Evolutionary conservation across 1,140 invertebrate genomes (phyloP).

Genomic region (Cyphomyrmex costatus): DNA sequence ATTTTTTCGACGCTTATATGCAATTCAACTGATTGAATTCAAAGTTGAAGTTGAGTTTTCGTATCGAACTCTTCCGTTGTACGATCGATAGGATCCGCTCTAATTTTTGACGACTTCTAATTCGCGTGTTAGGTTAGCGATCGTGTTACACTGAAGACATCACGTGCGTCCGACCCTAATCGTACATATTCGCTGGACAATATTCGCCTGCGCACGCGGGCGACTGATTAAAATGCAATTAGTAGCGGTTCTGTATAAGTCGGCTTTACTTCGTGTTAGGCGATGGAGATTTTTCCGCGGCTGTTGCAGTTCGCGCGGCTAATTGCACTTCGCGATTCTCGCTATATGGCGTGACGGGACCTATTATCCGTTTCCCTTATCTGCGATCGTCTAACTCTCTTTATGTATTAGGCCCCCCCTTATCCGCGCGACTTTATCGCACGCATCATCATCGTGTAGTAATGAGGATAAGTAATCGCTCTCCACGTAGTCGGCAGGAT

Average conservation of each 20-base stretch:
- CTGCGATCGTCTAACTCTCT: slow-evolving; percentile 60
- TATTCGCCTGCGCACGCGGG: background rate
- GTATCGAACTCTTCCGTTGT: background rate
- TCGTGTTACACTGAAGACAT: background rate
- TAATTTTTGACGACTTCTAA: slow-evolving; percentile 11
- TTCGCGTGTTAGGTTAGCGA: background rate
- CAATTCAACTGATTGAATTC: background rate
- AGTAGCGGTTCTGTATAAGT: slow-evolving; percentile 23
- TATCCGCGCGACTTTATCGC: slow-evolving; percentile 57
- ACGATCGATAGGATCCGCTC: background rate
- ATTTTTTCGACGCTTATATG: background rate
- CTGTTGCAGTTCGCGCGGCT: slow-evolving; percentile 37
- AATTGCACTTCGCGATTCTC: slow-evolving; percentile 62
- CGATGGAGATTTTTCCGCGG: slow-evolving; percentile 49
- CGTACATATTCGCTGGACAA: background rate
- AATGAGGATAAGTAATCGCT: slow-evolving; percentile 64
- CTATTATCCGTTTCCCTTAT: slow-evolving; percentile 60
- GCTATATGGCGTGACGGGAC: slow-evolving; percentile 52
- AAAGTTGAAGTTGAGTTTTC: background rate
- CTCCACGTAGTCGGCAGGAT: slow-evolving; percentile 41
- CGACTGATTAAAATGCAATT: slow-evolving; percentile 59
- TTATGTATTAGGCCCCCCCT: slow-evolving; percentile 50
- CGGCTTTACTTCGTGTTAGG: slow-evolving; percentile 9
- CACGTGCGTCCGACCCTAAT: slow-evolving; percentile 23
- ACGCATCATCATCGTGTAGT: slow-evolving; percentile 61